Base-by-base conservation (phyloP, 1,140 invertebrate genomes). In the Zaprionus gabonicus region DNA sequence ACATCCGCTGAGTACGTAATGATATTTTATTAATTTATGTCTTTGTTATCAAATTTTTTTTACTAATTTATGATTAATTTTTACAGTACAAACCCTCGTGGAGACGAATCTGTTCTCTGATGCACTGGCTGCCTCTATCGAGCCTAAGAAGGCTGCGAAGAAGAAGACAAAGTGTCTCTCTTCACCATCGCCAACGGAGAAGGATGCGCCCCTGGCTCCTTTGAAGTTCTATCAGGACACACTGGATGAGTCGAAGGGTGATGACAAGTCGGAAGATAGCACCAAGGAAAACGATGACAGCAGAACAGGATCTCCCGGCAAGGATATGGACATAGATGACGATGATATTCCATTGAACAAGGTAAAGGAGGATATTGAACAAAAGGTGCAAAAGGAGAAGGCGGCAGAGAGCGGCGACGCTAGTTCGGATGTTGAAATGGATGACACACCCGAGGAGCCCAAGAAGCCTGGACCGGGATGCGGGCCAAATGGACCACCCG, bases 91-190 rank as follows among this genome's bases (percentile, higher is more conserved):
- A 93, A 93, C 96, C 68, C 93, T 98, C 31, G 96, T 97, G 93
- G 98, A 99, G 91, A 98, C 97, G 90, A 97, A 97, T 91, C 95
- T 97, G 92, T 98, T 99, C 90, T 98, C 98, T 95, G 97, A 98
- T 93, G 97, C 97, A 2, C 92, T 99, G n/a, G 94, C 95, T 64
- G 95, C 95, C 13, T 95, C 95, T 2, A 95, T 96, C 5, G 95
- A 95, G 4, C 94, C 94, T 0, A 95, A 96, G 74, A 95, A 96
- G 92, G 95, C 95, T 1, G 95, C 95, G 59, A 97, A 97, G 80
- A 97, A 97, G 93, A 94, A 96, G n/a, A 49, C 34, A 1, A 31
- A 31, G 31, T 9, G 7, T 2, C 60, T 28, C 25, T 94, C 94
- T 2, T 95, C 95, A 56, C 93, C 95, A 83, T 96, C 96, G 68